Evolutionary conservation across 1,140 invertebrate genomes (phyloP).

Genomic region (Drosophila parabipectinata): DNA sequence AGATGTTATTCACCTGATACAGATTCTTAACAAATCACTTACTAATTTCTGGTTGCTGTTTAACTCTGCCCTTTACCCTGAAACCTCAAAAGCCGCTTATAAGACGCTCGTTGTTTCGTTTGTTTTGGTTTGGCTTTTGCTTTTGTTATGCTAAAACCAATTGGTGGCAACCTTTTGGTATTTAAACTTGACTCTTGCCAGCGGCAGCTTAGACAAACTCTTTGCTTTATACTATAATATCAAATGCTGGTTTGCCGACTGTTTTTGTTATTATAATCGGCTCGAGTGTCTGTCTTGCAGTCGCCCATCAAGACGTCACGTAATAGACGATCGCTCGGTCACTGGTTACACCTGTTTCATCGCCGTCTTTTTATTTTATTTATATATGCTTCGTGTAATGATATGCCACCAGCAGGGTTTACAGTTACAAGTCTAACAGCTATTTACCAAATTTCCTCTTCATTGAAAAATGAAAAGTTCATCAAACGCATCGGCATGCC

Average conservation of each 20-base stretch:
- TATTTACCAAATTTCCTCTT: constrained; percentile 30
- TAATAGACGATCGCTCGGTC: constrained; percentile 59
- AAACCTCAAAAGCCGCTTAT: constrained; percentile 42
- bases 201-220: constrained; percentile 51
- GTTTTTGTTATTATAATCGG: constrained; percentile 53
- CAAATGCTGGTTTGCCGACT: constrained; percentile 23
- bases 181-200: constrained; percentile 57
- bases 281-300: constrained; percentile 23
- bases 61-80: constrained; percentile 59
- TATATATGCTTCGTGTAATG: constrained; percentile 51
- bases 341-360: constrained; percentile 78
- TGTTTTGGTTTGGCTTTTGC: constrained; percentile 24
- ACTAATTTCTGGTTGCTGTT: constrained; percentile 18
- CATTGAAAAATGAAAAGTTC: constrained; percentile 55
- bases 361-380: constrained; percentile 17
- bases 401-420: constrained; percentile 69
- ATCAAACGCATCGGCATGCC: constrained; percentile 68
- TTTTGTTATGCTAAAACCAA: constrained; percentile 66
- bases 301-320: constrained; percentile 70
- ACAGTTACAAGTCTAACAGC: constrained; percentile 42
- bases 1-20: not conserved
- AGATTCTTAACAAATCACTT: constrained; percentile 16
- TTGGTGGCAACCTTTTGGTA: constrained; percentile 60
- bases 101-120: constrained; percentile 51
- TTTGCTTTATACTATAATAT: constrained; percentile 27